These are phyloP conservation scores for Proterorhinus semilunaris DNA, from an alignment of 2,113 vertebrate species.

Conservation along the genomic window DNA sequence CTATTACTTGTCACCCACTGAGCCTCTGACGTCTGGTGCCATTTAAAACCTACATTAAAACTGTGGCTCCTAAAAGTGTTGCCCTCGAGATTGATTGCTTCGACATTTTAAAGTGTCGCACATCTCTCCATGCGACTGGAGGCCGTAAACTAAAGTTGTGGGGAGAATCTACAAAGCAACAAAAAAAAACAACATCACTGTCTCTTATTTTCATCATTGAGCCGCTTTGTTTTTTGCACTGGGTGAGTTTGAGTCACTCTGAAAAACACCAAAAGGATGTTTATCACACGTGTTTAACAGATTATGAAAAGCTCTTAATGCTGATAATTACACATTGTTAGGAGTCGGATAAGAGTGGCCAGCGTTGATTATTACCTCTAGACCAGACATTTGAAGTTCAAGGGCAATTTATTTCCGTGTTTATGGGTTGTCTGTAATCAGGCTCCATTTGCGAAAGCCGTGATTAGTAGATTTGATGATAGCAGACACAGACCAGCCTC, in stretches of 20 bases:
- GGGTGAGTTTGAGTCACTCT: neutral
- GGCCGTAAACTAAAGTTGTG: neutral
- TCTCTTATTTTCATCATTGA: neutral
- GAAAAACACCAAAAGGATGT: conserved; percentile 7
- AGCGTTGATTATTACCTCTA: conserved; percentile 39
- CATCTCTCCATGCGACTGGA: neutral
- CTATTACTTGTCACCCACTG: no score
- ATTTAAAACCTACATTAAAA: neutral
- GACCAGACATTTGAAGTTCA: conserved; percentile 18
- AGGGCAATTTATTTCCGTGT: conserved; percentile 40
- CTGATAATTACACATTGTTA: conserved; percentile 54
- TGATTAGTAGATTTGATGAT: conserved; percentile 56
- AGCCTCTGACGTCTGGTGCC: neutral
- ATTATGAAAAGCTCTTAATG: conserved; percentile 42
- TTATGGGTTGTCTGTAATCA: conserved; percentile 18
- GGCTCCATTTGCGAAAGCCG: conserved; percentile 23
- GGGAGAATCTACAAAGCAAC: neutral
- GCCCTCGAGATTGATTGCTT: neutral
- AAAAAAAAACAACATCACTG: neutral
- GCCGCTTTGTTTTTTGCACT: neutral
- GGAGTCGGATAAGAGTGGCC: conserved; percentile 21
- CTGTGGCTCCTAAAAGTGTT: neutral
- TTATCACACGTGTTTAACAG: conserved; percentile 50
- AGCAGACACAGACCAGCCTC: conserved; percentile 12
- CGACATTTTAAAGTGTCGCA: neutral